Base-by-base conservation (phyloP, 2,888 invertebrate genomes). In the Ormyrus pomaceus region DNA sequence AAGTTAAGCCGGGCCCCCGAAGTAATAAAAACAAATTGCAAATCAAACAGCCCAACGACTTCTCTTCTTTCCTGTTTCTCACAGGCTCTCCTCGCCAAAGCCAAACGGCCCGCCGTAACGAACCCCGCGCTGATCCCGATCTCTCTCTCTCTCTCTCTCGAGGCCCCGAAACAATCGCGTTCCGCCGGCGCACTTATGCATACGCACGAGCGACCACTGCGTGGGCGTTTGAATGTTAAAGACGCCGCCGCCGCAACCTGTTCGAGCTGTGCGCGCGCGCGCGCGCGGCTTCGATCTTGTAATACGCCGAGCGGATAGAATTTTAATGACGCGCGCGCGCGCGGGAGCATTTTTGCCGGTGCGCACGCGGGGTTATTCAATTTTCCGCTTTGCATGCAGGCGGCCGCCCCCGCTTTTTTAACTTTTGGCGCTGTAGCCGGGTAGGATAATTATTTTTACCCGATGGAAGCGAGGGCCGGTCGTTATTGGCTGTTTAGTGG, bases 241-340 rank as follows among this genome's bases (percentile, higher is more conserved):
- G 62, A 59, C 34, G 53, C 34, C 34, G 34, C 34, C 48, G 19
- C 8, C 34, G 69, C 56, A 55, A 34, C 10, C 6, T 34, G n/a
- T 9, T 19, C 62, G 10, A 10, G 5, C 13, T 19, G 50, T 34
- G n/a, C 61, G 19, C 78, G 50, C 51, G n/a, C 61, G 19, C 78
- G 55, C 78, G 61, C 73, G 61, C 59, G 53, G 34, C 68, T 75
- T 79, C 79, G 75, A 75, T 79, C 79, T 75, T 61, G 58, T 59
- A 50, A 55, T 51, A 46, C 59, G 62, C 66, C 66, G 68, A 64
- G 64, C 19, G 45, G 62, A 48, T 13, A 75, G 79, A 79, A 79
- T 75, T 79, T 79, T 79, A 75, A 79, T 64, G 75, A 71, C 71
- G 69, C 71, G 19, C 58, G 69, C 71, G 19, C 58, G 13, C 19